Base-by-base conservation (phyloP, 1,140 invertebrate genomes). In the Pantala flavescens region DNA sequence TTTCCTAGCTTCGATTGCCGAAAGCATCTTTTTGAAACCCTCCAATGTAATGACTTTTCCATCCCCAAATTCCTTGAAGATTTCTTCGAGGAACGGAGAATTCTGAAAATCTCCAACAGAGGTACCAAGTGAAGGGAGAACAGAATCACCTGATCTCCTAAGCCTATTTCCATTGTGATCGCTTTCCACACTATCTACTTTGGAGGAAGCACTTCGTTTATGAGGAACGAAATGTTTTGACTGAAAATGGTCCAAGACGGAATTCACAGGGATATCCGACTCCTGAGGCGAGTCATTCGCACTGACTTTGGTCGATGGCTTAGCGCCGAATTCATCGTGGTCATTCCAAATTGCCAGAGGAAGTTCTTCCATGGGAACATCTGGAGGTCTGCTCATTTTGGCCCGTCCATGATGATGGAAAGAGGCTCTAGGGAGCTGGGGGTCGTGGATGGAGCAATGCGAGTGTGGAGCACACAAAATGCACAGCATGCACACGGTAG, bases 401-500 rank as follows among this genome's bases (percentile, higher is more conserved):
- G 21, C 11, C 16, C n/a, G 12, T 24, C 42, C 55, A 82, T 81
- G 78, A 81, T 86, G 71, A 83, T 63, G 49, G n/a, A 63, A 63
- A 19, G 49, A 63, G 12, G 49, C 49, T 14, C n/a, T 63, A 7
- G 49, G 49, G 14, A 63, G n/a, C 12, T 63, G 49, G 14, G 49
- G 49, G n/a, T 21, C 84, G 81, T 86, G 90, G 79, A 85, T 89
- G 42, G 86, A 88, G 79, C 91, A 92, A 0, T 88, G 87, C 63
- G 86, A 86, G 76, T 91, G 90, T 70, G 90, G 87, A 14, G 90
- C 90, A 80, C 90, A 92, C 3, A 93, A 81, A 49, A 92, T 85
- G 80, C 91, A 93, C 78, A 93, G 89, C 81, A 92, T 88, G 78
- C 90, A 92, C 24, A 93, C 90, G 19, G 90, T 90, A 77, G 92